Evolutionary conservation across 30 jellyfish, hydroid and myxozoan species (phyloP).

Genomic region (Hydractinia symbiolongicarpus): DNA sequence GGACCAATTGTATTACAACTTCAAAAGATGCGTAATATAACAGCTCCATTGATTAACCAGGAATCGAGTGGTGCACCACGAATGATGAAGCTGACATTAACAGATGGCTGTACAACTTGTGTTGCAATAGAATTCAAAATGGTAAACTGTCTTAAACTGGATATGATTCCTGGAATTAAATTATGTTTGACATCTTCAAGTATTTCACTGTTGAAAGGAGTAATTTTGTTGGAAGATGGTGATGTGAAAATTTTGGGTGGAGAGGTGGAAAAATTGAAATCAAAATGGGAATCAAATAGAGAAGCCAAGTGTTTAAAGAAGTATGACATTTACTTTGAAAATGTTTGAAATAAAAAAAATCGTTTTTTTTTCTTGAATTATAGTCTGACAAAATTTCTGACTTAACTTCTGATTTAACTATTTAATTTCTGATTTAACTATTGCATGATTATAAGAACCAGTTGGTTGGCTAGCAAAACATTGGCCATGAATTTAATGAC

Average conservation of each 20-base stretch:
- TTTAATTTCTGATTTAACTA: too few relatives aligned
- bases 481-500: too few relatives aligned
- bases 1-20: slow-evolving; percentile 93
- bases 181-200: slow-evolving; percentile 44
- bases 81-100: slow-evolving; percentile 57
- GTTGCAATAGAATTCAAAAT: slow-evolving; percentile 58
- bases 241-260: slow-evolving; percentile 75
- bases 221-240: slow-evolving; percentile 42
- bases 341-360: neutral
- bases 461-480: too few relatives aligned
- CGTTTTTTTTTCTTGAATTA: too few relatives aligned
- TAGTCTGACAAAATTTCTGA: too few relatives aligned
- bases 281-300: slow-evolving; percentile 66
- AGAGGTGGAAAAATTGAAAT: slow-evolving; percentile 63
- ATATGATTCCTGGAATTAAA: slow-evolving; percentile 78
- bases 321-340: neutral
- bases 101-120: slow-evolving; percentile 72
- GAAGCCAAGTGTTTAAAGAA: slow-evolving; percentile 1
- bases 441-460: too few relatives aligned
- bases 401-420: too few relatives aligned
- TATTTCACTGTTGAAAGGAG: slow-evolving; percentile 54
- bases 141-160: slow-evolving; percentile 42
- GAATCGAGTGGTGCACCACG: slow-evolving; percentile 90
- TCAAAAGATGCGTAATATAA: slow-evolving; percentile 66
- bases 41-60: slow-evolving; percentile 85